phyloP scores from a whole-genome alignment of 1,140 invertebrate genomes.

The Leptonema lineaticorne region DNA sequence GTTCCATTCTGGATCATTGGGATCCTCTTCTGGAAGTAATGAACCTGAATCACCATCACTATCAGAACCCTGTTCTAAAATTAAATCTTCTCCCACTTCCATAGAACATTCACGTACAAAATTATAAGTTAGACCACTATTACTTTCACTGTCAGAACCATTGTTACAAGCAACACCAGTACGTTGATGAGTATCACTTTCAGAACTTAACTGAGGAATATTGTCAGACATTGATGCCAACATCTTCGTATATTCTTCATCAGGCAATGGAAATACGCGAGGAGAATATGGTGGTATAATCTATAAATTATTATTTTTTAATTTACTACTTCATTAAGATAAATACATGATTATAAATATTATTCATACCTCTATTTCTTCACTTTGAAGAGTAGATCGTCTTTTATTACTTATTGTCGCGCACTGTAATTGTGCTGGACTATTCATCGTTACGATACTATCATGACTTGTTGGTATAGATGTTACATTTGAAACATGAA shows the following conservation, averaged over 20 bases:
- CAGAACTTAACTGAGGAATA: constrained; percentile 52
- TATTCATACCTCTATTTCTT: constrained; percentile 32
- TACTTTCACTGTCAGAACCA: constrained; percentile 32
- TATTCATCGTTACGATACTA: neutral
- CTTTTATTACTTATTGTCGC: constrained; percentile 24
- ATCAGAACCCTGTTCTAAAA: constrained; percentile 41
- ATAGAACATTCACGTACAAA: neutral
- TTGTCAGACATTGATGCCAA: constrained; percentile 66
- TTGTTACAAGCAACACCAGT: constrained; percentile 1
- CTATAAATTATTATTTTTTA: constrained; percentile 40
- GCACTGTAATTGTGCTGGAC: neutral
- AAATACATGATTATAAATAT: neutral
- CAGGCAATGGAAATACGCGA: constrained; percentile 71
- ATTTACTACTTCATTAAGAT: neutral
- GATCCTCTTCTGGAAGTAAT: constrained; percentile 65
- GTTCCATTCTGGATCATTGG: constrained; percentile 80
- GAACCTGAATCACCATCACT: constrained; percentile 41
- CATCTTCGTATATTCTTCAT: constrained; percentile 71
- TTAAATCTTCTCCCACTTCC: constrained; percentile 12
- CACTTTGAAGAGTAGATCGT: constrained; percentile 26
- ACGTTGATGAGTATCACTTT: constrained; percentile 44
- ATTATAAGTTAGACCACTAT: constrained; percentile 14
- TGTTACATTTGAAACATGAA: neutral
- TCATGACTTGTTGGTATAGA: neutral
- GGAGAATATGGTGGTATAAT: constrained; percentile 68